Conservation (phyloP, 2,888 invertebrate species). For the Rhorus exstirpatorius region DNA sequence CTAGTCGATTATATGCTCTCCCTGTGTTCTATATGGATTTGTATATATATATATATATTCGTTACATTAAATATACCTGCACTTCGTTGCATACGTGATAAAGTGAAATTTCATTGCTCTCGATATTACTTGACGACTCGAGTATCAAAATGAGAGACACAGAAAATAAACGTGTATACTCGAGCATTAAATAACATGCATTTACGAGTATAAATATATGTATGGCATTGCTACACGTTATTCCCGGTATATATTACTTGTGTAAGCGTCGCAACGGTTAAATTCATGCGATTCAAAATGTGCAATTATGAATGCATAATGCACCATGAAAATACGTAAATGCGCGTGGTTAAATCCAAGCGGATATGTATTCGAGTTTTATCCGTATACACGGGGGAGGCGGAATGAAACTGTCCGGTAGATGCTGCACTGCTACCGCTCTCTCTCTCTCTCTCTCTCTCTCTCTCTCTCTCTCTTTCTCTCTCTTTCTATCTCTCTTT, state of each 20-base stretch:
- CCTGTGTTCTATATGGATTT: neutral
- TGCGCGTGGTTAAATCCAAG: slow-evolving; percentile 56
- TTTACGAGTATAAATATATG: neutral
- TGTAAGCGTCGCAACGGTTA: slow-evolving; percentile 41
- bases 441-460: slow-evolving; percentile 10
- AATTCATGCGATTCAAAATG: slow-evolving; percentile 58
- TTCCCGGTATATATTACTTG: slow-evolving; percentile 11
- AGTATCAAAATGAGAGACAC: slow-evolving; percentile 40
- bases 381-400: slow-evolving; percentile 34
- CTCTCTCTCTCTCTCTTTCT: neutral
- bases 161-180: slow-evolving; percentile 4
- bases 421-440: slow-evolving; percentile 29
- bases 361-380: slow-evolving; percentile 54
- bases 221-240: neutral
- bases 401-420: slow-evolving; percentile 26
- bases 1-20: slow-evolving; percentile 14
- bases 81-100: slow-evolving; percentile 25
- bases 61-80: neutral
- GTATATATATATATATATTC: slow-evolving; percentile 7
- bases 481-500: too few species aligned
- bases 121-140: slow-evolving; percentile 43
- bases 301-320: slow-evolving; percentile 62
- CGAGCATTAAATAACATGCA: slow-evolving; percentile 49
- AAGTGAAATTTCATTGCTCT: slow-evolving; percentile 47
- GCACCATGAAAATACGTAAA: slow-evolving; percentile 65